Evolutionary conservation across 2,888 invertebrate genomes (phyloP), one percentile per base, ranked within the genome.

Genomic region (Sesia apiformis): DNA sequence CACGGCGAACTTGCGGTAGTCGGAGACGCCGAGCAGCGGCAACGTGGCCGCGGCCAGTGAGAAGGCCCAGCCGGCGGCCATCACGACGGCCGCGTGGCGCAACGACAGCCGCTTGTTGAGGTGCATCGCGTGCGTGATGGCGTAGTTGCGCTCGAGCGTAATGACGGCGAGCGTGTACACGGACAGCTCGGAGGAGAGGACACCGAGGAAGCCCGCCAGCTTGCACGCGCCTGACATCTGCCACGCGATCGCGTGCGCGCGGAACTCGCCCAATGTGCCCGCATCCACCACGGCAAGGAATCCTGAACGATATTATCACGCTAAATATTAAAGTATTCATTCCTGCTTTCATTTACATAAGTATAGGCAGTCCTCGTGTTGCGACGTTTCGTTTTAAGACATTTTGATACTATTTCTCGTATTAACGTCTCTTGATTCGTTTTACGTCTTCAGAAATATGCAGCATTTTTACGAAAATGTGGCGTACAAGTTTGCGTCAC

Each of bases 71-170:
- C 98, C 98, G 49, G 93, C 91, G 8, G 94, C 91, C 98, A 98
- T 98, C 58, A 98, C 96, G 73, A 94, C 96, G 53, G 94, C 94
- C 3, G 98, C 98, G 84, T 97, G 97, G 49, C 95, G 94, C 62
- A 98, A 84, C 0, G 97, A 96, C n/a, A 99, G 90, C 7, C 95
- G 91, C 82, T 98, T 98, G 84, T 98, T 98, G 57, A 98, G 91
- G 81, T 98, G 98, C 94, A 98, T 98, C 56, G 98, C 98, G 86
- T 98, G 97, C 2, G 98, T 98, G 76, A 98, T 98, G 65, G 98
- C 98, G 85, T 98, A 98, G 87, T 97, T 97, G 39, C 98, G 91
- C 83, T 98, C 98, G 67, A 98, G 86, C 0, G 98, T 98, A 69
- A 99, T 99, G 55, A 99, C 97, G 3, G 98, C 97, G 69, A 99